Evolutionary conservation across 1,140 invertebrate species (phyloP), one percentile per base, ranked within the genome.

Genomic region (Psilanteris sp.): DNA sequence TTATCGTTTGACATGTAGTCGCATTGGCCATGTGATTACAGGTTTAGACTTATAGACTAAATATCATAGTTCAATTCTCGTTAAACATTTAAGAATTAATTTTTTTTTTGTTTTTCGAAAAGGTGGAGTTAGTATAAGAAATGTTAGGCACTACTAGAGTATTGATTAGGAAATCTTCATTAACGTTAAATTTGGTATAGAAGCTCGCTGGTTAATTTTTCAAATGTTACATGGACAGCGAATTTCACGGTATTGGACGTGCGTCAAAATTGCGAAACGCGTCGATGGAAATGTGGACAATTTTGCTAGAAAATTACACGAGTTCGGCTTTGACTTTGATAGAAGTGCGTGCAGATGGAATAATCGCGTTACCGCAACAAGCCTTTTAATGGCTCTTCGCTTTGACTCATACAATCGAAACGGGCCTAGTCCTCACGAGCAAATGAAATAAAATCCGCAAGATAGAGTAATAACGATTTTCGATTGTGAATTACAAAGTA

Each of bases 231-330:
- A 13, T 9, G 15, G 44, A 20, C 29, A 22, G 29, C 6, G 16
- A 34, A 32, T 34, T 34, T 34, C 24, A 29, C 29, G 4, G n/a
- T n/a, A n/a, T n/a, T n/a, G n/a, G n/a, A n/a, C n/a, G 37, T 29
- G 54, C 29, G 26, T 44, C 39, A 20, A 27, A 43, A 59, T 59
- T 59, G 11, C 43, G 20, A 36, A 26, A 2, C 13, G 55, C 18
- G 22, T 39, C 22, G 14, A 13, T 39, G 29, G 55, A 55, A 55
- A 67, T 55, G 39, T 70, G 50, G 66, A 59, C 52, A 50, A 70
- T 70, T 70, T 59, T 43, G 54, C 18, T 54, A 70, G 41, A 59
- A 59, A 70, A 70, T 70, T 57, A 70, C 34, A 57, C 66, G 54
- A 43, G 36, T 70, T 70, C 9, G 43, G 34, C 52, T 70, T 70